phyloP scores from a whole-genome alignment of 2,113 vertebrate genomes.

The Platanista minor region DNA sequence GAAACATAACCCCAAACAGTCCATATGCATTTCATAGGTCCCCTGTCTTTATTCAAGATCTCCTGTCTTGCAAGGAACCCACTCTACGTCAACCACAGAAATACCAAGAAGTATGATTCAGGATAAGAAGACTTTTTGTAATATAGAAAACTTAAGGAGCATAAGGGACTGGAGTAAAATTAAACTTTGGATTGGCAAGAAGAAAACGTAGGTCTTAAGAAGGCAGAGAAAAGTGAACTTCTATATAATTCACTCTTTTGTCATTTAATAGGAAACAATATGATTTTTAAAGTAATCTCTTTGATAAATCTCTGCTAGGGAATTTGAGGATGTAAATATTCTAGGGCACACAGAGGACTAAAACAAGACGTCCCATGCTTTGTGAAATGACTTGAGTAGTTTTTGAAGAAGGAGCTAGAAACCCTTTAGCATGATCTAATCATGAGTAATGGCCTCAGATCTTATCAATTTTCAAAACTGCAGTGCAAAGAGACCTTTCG shows the following conservation, averaged over 20 bases:
- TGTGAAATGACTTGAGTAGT: not conserved
- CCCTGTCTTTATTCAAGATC: not conserved
- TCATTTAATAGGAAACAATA: not conserved
- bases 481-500: not conserved
- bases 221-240: not conserved
- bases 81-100: not conserved
- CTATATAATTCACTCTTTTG: not conserved
- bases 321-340: not conserved
- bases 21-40: not conserved
- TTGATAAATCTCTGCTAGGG: not conserved
- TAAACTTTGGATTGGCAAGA: constrained; percentile 23
- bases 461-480: not conserved
- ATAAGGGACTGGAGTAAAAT: not conserved
- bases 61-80: not conserved
- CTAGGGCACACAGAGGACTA: not conserved
- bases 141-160: not conserved
- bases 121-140: not conserved
- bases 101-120: not conserved
- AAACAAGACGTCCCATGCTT: not conserved
- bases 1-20: not conserved
- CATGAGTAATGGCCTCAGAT: not conserved
- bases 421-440: not conserved
- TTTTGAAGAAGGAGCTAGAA: not conserved
- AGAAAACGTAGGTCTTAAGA: constrained; percentile 14
- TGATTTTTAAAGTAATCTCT: constrained; percentile 11